These are phyloP conservation scores for Brachypodius melanocephalos DNA, from an alignment of 2,113 vertebrate genomes.

Conservation along the genomic window DNA sequence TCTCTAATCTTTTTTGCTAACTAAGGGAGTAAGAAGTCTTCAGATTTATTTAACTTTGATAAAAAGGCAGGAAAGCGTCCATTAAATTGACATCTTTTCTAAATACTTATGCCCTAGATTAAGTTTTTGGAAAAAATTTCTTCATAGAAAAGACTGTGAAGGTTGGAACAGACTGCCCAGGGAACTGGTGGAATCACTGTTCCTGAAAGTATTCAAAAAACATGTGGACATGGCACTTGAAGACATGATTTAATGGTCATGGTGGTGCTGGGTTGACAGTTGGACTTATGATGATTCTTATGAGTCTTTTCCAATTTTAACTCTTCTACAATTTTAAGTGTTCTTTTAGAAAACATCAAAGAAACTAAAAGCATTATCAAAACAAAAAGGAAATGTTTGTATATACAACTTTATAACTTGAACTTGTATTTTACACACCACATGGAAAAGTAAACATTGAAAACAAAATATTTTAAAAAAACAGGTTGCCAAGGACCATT, in stretches of 20 bases:
- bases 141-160: not conserved
- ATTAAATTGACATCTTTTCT: not conserved
- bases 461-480: not conserved
- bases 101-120: not conserved
- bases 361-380: not conserved
- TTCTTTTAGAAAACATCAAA: not conserved
- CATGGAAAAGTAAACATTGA: not conserved
- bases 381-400: not conserved
- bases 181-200: not conserved
- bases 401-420: not conserved
- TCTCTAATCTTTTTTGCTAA: not conserved
- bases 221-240: not conserved
- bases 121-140: not conserved
- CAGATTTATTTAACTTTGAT: not conserved
- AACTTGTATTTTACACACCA: not conserved
- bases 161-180: not conserved
- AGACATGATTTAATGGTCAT: not conserved
- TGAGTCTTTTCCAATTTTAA: not conserved
- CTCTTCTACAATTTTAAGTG: rapidly evolving
- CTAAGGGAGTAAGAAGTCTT: not conserved
- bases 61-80: not conserved
- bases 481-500: not conserved
- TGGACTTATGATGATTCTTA: not conserved
- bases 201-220: not conserved
- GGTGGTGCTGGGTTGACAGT: not conserved